Base-by-base conservation (phyloP, 2,797 vertebrate species). In the Paratrypauchen microcephalus region DNA sequence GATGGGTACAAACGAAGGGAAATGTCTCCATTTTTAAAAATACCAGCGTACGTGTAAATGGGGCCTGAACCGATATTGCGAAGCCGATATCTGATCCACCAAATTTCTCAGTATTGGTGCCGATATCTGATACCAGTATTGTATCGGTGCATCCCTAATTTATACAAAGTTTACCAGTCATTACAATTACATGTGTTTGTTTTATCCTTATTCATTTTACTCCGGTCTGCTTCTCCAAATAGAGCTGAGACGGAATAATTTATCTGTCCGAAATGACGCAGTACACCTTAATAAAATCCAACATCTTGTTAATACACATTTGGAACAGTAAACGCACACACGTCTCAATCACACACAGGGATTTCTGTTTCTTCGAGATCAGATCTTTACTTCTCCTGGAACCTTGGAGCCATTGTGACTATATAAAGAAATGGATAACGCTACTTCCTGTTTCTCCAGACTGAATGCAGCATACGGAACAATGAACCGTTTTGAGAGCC, bases 381-480 rank as follows among this genome's bases (percentile, higher is more conserved):
- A 11, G 39, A 41, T 41, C 39, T 48, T 21, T 13, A 36, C 18
- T 36, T 65, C 48, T 11, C 16, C 28, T 70, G 75, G 61, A 68
- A 18, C 76, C 83, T 87, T 84, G 87, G 85, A 89, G 89, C 88
- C 84, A 77, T 82, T 68, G 81, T 78, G 85, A 89, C 87, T 88
- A 87, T 83, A 78, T 80, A 58, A 58, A 87, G 91, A 83, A 85
- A 86, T 79, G 81, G 86, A 89, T 79, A 83, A 80, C 82, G 84
- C 78, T 71, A 79, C 82, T 84, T 75, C 80, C 76, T 83, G 76
- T 84, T 79, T 86, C 83, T 83, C 73, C 87, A 79, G 77, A 85
- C 82, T 76, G 64, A 84, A 87, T 21, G 2, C 52, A 75, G 70
- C 84, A 71, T 76, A 79, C 73, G 66, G 83, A 79, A 83, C 87